Evolutionary conservation across 2,888 invertebrate species (phyloP).

Genomic region (Ectobius pallidus): DNA sequence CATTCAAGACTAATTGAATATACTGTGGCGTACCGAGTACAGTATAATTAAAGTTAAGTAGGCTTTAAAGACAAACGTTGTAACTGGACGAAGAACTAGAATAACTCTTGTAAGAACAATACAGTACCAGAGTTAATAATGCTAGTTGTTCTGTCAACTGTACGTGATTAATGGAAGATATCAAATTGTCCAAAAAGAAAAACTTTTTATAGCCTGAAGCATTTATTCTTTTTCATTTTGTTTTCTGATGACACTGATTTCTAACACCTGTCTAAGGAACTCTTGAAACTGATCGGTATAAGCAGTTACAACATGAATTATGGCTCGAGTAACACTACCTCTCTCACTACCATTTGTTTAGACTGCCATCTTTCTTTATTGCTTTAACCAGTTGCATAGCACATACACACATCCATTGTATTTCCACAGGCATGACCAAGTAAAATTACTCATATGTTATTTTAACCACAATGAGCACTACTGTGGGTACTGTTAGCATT

Average conservation of each 20-base stretch:
- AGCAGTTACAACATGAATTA: constrained; percentile 1
- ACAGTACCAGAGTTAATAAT: too few relatives aligned
- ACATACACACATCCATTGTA: background rate
- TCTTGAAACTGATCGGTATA: background rate
- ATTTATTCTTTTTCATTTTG: too few relatives aligned
- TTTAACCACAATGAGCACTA: background rate
- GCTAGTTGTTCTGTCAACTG: too few relatives aligned
- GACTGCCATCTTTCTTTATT: background rate
- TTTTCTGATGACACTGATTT: background rate
- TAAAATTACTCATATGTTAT: constrained; percentile 5
- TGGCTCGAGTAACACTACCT: background rate
- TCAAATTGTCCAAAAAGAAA: too few relatives aligned
- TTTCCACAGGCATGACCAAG: background rate
- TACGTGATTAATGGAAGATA: too few relatives aligned
- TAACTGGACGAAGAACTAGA: too few relatives aligned
- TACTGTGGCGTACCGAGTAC: too few relatives aligned
- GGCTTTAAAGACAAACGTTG: too few relatives aligned
- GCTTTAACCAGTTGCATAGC: background rate
- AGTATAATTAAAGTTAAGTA: too few relatives aligned
- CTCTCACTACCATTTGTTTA: background rate
- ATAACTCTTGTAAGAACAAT: too few relatives aligned
- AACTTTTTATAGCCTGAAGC: too few relatives aligned
- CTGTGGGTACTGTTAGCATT: background rate
- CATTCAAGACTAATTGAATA: too few relatives aligned
- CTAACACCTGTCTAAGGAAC: background rate